Base-by-base conservation (phyloP, 2,888 invertebrate species). In the Sarcophaga variegata region DNA sequence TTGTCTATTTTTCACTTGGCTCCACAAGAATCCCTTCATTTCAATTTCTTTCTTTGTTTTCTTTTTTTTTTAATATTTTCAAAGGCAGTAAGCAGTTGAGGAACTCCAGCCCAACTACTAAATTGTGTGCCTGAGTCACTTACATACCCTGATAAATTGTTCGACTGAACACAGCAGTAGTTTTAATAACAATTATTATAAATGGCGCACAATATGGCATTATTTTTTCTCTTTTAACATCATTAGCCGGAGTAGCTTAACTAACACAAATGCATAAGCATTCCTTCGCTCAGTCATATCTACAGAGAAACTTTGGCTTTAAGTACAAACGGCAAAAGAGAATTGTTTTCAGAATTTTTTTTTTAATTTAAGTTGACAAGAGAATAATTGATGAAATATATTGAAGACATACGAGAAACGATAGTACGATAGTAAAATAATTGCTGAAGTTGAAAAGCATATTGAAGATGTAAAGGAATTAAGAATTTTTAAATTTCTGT, bases 181-280 rank as follows among this genome's bases (percentile, higher is more conserved):
- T 80, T 84, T 84, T 80, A 75, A 75, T 84, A 84, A 84, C 70
- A 79, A 75, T 80, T 84, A 84, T 79, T 78, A 83, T 79, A 83
- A 83, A 83, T 79, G 74, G 69, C 47, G 45, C 45, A 79, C 79
- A 79, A 79, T 79, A 83, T 75, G 83, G 79, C 59, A 49, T 22
- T 54, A 54, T 54, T 54, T 83, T 84, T 37, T 37, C 37, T 37
- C 8, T 37, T 64, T 70, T 75, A 80, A 84, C 64, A 75, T 80
- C 71, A 84, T 84, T 84, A 76, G 71, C 75, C 64, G 66, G 0
- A 45, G 22, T 25, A 71, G 75, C 60, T 84, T 70, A 69, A 59
- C 37, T 70, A 37, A 63, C 59, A 11, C 49, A 4, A 49, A 20
- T 54, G 54, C 54, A 54, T 17, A 14, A 17, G 54, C 17, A 17